Percentiles rank a stretch among this genome's conserved stretches.
Evolutionary conservation across 2,113 vertebrate genomes (phyloP).

Genomic region (Malurus alboscapulatus): DNA sequence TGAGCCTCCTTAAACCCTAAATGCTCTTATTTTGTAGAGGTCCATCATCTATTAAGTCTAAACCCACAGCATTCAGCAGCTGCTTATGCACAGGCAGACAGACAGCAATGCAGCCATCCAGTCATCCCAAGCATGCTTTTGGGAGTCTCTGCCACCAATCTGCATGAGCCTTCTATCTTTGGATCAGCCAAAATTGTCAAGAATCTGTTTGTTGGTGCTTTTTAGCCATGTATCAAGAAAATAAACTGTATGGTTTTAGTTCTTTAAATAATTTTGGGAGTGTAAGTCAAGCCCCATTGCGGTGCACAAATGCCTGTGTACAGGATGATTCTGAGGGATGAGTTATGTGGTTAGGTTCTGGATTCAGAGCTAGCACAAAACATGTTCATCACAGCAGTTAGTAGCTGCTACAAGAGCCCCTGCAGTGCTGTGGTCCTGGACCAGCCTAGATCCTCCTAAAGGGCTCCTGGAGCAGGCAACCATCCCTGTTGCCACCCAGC

Average conservation of each 20-base stretch:
- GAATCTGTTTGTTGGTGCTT: not conserved
- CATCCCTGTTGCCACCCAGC: fast-evolving
- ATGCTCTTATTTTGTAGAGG: not conserved
- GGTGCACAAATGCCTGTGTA: too few species aligned
- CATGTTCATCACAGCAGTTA: not conserved
- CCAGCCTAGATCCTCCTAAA: not conserved
- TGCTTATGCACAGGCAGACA: not conserved
- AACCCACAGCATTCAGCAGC: not conserved
- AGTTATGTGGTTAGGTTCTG: not conserved
- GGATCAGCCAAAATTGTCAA: not conserved
- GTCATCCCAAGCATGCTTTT: not conserved
- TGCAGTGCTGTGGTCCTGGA: not conserved
- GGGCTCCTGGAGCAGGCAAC: not conserved
- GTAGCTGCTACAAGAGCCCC: not conserved
- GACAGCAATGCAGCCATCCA: not conserved
- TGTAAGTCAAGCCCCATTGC: too few species aligned
- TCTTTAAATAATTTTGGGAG: not conserved
- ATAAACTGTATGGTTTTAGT: not conserved
- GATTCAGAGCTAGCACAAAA: not conserved
- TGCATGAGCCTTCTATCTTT: fast-evolving
- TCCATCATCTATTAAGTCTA: not conserved
- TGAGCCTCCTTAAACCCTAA: not conserved
- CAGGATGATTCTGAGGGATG: not conserved
- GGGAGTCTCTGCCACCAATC: not conserved
- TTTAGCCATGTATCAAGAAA: not conserved